Conservation (phyloP, 2,888 invertebrate species). For the Eretmocerus hayati region DNA sequence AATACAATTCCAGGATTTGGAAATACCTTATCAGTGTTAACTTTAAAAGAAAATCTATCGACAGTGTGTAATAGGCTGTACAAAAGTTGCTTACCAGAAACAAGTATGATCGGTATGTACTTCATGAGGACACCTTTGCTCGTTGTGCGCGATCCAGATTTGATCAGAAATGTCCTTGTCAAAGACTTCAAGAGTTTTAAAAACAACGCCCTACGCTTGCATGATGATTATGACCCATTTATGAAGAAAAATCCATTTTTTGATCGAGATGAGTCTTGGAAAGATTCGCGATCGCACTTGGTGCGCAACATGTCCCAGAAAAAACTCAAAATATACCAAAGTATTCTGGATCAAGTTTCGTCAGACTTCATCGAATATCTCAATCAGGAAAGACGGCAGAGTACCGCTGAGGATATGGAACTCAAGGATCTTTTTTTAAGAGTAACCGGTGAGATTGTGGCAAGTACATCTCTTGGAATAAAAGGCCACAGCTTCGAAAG, state of each 20-base stretch:
- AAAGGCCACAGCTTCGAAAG: constrained; percentile 31
- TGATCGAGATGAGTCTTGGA: constrained; percentile 5
- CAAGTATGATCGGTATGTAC: constrained; percentile 19
- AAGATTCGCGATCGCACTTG: neutral
- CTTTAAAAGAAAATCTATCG: constrained; percentile 4
- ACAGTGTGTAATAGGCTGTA: constrained; percentile 9
- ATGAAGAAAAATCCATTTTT: constrained; percentile 17
- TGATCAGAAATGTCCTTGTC: constrained; percentile 26
- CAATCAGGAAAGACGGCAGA: neutral
- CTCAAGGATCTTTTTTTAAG: constrained; percentile 26
- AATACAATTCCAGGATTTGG: constrained; percentile 8
- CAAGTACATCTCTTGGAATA: constrained; percentile 31
- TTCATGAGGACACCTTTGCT: constrained; percentile 12
- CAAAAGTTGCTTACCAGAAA: constrained; percentile 2
- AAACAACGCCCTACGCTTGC: constrained; percentile 2
- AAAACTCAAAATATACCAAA: constrained; percentile 10
- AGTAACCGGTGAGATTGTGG: constrained; percentile 33
- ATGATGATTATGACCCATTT: constrained; percentile 2
- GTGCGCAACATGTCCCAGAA: constrained; percentile 12
- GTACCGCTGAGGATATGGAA: constrained; percentile 21
- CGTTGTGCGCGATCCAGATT: constrained; percentile 17
- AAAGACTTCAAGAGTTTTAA: constrained; percentile 17
- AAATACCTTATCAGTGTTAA: constrained; percentile 5
- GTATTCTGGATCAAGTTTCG: constrained; percentile 6
- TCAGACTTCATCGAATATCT: constrained; percentile 12